Evolutionary conservation across 2,888 invertebrate genomes (phyloP), one percentile per base, ranked within the genome.

Genomic region (Andrena haemorrhoa): DNA sequence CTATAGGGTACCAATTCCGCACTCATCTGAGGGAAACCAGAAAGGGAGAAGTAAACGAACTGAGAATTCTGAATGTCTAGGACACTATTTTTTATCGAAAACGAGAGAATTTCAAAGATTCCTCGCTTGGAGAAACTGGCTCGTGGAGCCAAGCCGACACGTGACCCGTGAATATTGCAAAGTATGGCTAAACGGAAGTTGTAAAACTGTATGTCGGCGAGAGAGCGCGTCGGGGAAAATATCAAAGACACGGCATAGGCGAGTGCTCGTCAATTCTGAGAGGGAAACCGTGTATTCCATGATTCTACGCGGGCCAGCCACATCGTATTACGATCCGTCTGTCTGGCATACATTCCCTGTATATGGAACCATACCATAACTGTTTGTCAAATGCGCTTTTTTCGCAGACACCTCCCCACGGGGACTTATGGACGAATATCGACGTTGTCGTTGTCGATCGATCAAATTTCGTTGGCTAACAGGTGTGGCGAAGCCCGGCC

Each of bases 241-340:
- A 80, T 78, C 79, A 80, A 80, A 78, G 79, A 68, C 76, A 56
- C 69, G 79, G 65, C 41, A 49, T 63, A 76, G 58, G 41, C 73
- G 23, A 53, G 68, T 61, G 61, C 79, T 66, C 87, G 86, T 88
- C 86, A 85, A 86, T 92, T 91, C 91, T 93, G 91, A 93, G 90
- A 93, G 93, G 91, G 88, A 93, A 93, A 92, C 89, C 93, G 86
- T 93, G 93, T 92, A 91, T 91, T 88, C 84, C 88, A 68, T 66
- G 84, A 71, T 75, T 75, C 71, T 63, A 73, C 89, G 88, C 87
- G 88, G 89, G 29, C 70, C 76, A 85, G 68, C 81, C 86, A 86
- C 87, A 82, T 83, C 84, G 79, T 88, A 85, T 88, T 87, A 89
- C 89, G 88, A 86, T 84, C 84, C 86, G 87, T 89, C 87, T 82